A percentile compares a stretch with the other conserved stretches of the same genome.
Conservation (phyloP, 2,113 vertebrate species). For the Paraplagusia blochii region DNA sequence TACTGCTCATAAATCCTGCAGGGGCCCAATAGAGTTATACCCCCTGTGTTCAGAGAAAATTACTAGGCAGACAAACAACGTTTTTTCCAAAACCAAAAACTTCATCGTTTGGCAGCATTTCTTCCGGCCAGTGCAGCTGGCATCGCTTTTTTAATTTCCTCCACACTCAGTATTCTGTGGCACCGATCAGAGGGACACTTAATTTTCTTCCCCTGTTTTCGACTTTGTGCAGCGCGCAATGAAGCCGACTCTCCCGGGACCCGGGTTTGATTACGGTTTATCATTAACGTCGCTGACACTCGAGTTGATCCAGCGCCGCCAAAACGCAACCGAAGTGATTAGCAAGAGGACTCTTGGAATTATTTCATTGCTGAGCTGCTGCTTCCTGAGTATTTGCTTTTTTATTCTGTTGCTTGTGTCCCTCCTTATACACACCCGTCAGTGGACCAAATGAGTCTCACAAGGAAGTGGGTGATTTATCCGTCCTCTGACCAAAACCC, state of each 20-base stretch:
- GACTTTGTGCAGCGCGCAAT: conserved; percentile 59
- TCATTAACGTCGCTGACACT: conserved; percentile 67
- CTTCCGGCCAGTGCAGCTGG: conserved; percentile 47
- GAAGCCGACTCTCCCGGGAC: conserved; percentile 56
- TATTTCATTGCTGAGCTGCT: conserved; percentile 6
- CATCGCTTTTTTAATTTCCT: conserved; percentile 69
- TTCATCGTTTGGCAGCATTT: conserved; percentile 41
- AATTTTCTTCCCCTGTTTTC: conserved; percentile 62
- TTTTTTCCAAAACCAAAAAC: conserved; percentile 14
- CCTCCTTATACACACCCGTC: too few relatives aligned
- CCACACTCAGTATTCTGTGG: conserved; percentile 63
- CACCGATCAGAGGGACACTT: conserved; percentile 70
- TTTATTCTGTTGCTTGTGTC: too few relatives aligned
- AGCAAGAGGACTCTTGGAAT: conserved; percentile 59
- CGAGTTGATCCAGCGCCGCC: conserved; percentile 43
- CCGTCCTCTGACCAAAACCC: too few relatives aligned
- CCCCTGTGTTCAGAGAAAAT: conserved; percentile 28
- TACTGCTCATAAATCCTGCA: conserved; percentile 14
- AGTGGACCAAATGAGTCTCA: too few relatives aligned
- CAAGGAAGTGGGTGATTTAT: too few relatives aligned
- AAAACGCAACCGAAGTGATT: conserved; percentile 53
- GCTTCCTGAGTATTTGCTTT: too few relatives aligned
- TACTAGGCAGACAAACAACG: conserved; percentile 24
- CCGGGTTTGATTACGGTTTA: conserved; percentile 71
- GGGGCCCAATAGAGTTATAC: conserved; percentile 11